A percentile compares a stretch with the other conserved stretches of the same genome.
Evolutionary conservation across 2,888 invertebrate species (phyloP).

Genomic region (Ophion costatus): DNA sequence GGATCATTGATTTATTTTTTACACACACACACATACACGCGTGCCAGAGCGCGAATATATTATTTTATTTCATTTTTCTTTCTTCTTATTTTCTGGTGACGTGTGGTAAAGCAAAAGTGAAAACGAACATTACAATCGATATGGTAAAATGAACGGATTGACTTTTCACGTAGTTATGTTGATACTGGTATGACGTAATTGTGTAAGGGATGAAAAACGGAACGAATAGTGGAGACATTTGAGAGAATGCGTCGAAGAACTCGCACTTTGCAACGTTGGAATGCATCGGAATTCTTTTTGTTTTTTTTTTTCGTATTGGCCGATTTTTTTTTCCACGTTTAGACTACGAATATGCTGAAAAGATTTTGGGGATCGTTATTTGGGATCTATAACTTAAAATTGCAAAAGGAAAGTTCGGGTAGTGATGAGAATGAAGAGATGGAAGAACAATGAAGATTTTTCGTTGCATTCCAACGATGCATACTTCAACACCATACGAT

Average conservation of each 20-base stretch:
- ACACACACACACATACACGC: background rate
- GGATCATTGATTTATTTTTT: background rate
- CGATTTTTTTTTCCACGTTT: too few relatives aligned
- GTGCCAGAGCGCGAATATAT: too few relatives aligned
- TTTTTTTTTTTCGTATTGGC: too few relatives aligned
- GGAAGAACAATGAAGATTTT: too few relatives aligned
- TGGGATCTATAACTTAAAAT: too few relatives aligned
- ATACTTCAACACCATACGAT: too few relatives aligned
- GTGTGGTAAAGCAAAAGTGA: constrained; percentile 47
- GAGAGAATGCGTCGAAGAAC: constrained; percentile 42
- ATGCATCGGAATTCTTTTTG: background rate
- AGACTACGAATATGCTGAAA: too few relatives aligned
- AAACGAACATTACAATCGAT: constrained; percentile 34
- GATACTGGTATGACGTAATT: constrained; percentile 61
- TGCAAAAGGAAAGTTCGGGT: too few relatives aligned
- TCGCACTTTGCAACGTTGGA: background rate
- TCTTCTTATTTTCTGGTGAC: constrained; percentile 45
- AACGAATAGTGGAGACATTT: constrained; percentile 30
- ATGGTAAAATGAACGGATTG: constrained; percentile 49
- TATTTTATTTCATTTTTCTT: constrained; percentile 31
- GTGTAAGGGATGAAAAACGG: constrained; percentile 59
- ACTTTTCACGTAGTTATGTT: constrained; percentile 67
- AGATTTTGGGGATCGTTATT: too few relatives aligned
- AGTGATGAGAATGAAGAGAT: too few relatives aligned
- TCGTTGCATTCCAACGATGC: too few relatives aligned